Evolutionary conservation across 2,113 vertebrate genomes (phyloP), one percentile per base, ranked within the genome.

Genomic region (Cichladusa arquata): DNA sequence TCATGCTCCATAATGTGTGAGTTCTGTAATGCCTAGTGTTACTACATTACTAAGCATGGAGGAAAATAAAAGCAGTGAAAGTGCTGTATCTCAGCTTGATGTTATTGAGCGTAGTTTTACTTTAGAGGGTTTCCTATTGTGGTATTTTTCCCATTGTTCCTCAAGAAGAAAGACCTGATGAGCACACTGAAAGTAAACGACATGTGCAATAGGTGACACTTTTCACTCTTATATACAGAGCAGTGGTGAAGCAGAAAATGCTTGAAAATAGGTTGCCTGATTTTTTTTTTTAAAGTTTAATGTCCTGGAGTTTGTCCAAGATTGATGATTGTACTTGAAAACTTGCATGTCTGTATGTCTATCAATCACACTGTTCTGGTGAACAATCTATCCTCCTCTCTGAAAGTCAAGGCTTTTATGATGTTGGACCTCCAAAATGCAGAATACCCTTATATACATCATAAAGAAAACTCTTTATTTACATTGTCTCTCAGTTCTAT

Each of bases 141-240:
- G 83, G 73, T 88, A 93, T 96, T 97, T 97, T 96, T 89, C 67
- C 64, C 77, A 97, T 97, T 97, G 97, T 97, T 96, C 88, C 23
- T 62, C 36, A 51, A 95, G 89, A 97, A 97, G 96, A 97, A 97
- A 97, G 94, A 97, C 91, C 96, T 96, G 95, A 97, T 96, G 96
- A 97, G 77, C 87, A 86, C 66, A 91, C 34, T 84, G 91, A 95
- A 95, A 77, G 61, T 89, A 80, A 76, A 91, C 5, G 28, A 69
- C 86, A 65, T 84, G 51, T 97, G 87, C 40, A 81, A 74, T 83
- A 88, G 88, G 81, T 92, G 61, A 93, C 70, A 90, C 77, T 97
- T 96, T 95, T 94, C 86, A 62, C 53, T 96, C 36, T 25, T 31
- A 34, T 92, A 74, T 54, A 81, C 34, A 66, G 93, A 96, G 65